Evolutionary conservation across 2,888 invertebrate genomes (phyloP).

Genomic region (Protophormia terraenovae): DNA sequence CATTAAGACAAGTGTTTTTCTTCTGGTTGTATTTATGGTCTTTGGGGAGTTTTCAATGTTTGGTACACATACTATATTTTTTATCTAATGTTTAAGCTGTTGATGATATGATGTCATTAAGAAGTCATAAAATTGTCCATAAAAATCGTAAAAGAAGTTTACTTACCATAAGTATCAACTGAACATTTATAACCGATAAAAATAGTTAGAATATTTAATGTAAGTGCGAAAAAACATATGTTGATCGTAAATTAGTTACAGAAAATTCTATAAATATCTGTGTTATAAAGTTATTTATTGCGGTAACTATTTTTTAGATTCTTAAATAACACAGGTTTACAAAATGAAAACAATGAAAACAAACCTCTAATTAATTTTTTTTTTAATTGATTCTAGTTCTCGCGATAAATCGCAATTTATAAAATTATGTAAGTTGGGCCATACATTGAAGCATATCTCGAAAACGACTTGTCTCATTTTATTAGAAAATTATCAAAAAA

Average conservation of each 20-base stretch:
- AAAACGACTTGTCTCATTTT: too few relatives aligned
- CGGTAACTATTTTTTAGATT: neutral
- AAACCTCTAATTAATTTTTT: too few relatives aligned
- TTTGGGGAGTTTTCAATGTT: constrained; percentile 61
- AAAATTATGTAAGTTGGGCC: too few relatives aligned
- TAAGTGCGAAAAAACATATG: neutral
- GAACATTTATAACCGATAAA: constrained; percentile 40
- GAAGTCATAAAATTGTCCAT: constrained; percentile 63
- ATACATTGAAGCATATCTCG: too few relatives aligned
- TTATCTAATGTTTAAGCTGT: constrained; percentile 60
- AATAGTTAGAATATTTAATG: neutral
- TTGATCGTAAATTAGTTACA: neutral
- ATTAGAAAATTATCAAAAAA: too few relatives aligned
- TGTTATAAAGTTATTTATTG: neutral
- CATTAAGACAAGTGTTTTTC: constrained; percentile 60
- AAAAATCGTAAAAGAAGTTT: constrained; percentile 23
- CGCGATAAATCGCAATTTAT: too few relatives aligned
- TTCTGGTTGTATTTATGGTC: constrained; percentile 61
- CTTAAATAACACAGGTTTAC: too few relatives aligned
- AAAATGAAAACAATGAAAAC: too few relatives aligned
- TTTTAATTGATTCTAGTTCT: too few relatives aligned
- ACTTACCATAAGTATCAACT: constrained; percentile 2
- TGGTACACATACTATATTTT: constrained; percentile 3
- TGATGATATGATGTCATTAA: constrained; percentile 68
- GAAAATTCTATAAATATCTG: neutral